These are phyloP conservation scores for Tenualosa ilisha DNA, from an alignment of 2,797 vertebrate genomes.

Conservation along the genomic window DNA sequence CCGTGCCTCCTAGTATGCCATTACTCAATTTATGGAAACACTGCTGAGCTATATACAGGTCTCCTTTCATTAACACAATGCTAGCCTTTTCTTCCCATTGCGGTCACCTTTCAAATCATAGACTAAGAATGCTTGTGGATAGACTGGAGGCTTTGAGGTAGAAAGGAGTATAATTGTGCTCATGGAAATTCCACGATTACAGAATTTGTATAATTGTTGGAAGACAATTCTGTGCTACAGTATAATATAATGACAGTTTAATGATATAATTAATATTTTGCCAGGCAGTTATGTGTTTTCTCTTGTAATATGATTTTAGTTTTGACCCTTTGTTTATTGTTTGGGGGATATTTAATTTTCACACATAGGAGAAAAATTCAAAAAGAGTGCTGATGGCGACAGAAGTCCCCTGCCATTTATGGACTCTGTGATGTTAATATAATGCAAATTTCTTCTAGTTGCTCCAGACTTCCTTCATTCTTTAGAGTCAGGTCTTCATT, in stretches of 20 bases:
- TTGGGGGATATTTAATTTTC: not conserved
- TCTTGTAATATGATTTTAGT: not conserved
- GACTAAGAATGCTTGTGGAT: not conserved
- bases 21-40: conserved; percentile 51
- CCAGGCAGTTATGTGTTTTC: not conserved
- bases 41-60: conserved; percentile 39
- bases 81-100: conserved; percentile 36
- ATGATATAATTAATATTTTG: not conserved
- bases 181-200: not conserved
- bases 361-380: not conserved
- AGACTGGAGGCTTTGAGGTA: not conserved
- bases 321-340: not conserved
- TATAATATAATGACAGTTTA: not conserved
- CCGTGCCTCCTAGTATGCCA: conserved; percentile 33
- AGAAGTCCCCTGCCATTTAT: not conserved
- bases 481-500: conserved; percentile 10
- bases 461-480: not conserved
- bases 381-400: not conserved
- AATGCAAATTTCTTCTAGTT: not conserved
- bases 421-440: not conserved
- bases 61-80: conserved; percentile 53
- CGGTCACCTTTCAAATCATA: conserved; percentile 1
- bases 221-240: not conserved
- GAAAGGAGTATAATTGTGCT: not conserved
- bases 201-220: not conserved